Percentiles rank a stretch among this genome's conserved stretches.
These are phyloP conservation scores for Ernsta delagoae DNA, from an alignment of 2,888 invertebrate genomes.

Conservation along the genomic window DNA sequence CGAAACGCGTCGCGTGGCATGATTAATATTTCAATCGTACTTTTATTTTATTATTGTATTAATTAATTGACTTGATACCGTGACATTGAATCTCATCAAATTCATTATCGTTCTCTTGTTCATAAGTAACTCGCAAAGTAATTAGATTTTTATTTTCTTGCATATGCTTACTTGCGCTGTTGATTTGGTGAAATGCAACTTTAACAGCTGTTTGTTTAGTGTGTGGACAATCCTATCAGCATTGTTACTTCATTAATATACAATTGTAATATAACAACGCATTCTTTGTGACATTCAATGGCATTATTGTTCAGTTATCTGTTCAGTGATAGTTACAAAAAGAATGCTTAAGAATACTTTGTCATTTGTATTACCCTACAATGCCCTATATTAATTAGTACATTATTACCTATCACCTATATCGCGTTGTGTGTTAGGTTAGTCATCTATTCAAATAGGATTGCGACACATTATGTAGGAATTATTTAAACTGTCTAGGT, in stretches of 20 bases:
- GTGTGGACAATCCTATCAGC: background rate
- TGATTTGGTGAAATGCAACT: slow-evolving; percentile 21
- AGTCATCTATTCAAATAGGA: background rate
- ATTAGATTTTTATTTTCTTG: too few relatives aligned
- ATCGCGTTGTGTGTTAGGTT: background rate
- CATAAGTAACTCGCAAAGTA: too few relatives aligned
- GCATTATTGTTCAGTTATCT: slow-evolving; percentile 1
- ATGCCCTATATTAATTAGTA: too few relatives aligned
- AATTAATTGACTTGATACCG: slow-evolving; percentile 2
- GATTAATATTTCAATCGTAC: slow-evolving; percentile 11
- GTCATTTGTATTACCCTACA: background rate
- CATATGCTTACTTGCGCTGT: background rate
- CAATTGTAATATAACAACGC: background rate
- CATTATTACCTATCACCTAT: too few relatives aligned
- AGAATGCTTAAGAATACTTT: background rate
- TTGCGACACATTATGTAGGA: background rate
- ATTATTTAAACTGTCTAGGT: background rate
- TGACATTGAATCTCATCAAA: slow-evolving; percentile 24
- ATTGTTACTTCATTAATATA: background rate
- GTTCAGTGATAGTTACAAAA: too few relatives aligned
- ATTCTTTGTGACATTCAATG: background rate
- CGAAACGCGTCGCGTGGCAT: slow-evolving; percentile 39
- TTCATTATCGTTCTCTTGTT: too few relatives aligned
- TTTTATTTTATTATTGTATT: background rate
- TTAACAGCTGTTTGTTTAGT: slow-evolving; percentile 42